Percentiles rank a stretch among this genome's conserved stretches.
Evolutionary conservation across 2,113 vertebrate species (phyloP).

Genomic region (Narcine bancroftii): DNA sequence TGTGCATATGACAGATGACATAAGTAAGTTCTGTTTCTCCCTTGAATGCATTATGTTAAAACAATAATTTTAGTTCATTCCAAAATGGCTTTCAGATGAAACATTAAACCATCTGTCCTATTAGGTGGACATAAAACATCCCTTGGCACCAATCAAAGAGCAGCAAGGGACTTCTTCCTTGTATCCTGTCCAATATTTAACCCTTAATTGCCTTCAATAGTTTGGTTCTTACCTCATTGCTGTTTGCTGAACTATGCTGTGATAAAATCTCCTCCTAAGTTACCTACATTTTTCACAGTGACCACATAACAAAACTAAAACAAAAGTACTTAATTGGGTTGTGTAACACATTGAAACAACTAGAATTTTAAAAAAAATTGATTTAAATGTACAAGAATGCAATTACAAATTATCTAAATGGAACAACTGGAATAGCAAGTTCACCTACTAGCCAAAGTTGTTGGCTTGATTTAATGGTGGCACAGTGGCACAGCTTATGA

Average conservation of each 20-base stretch:
- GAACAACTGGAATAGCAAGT: background rate
- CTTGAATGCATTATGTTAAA: background rate
- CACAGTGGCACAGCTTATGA: too few species aligned
- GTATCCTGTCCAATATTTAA: background rate
- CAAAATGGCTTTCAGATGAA: background rate
- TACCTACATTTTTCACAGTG: background rate
- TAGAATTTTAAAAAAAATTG: background rate
- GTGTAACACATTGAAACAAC: background rate
- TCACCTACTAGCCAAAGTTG: background rate
- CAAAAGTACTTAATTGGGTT: background rate
- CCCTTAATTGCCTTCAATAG: background rate
- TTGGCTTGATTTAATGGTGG: background rate
- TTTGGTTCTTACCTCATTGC: background rate
- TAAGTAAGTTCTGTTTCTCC: too few species aligned
- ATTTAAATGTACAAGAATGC: background rate
- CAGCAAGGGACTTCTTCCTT: background rate
- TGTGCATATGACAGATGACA: background rate
- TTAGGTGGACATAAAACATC: background rate
- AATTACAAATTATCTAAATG: background rate
- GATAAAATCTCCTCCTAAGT: background rate
- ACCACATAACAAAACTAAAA: background rate
- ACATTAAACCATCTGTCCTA: background rate
- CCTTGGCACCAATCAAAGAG: background rate
- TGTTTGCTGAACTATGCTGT: background rate
- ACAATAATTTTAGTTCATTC: background rate